Base-by-base conservation (phyloP, 1,140 invertebrate genomes). In the Trichonephila clavata region DNA sequence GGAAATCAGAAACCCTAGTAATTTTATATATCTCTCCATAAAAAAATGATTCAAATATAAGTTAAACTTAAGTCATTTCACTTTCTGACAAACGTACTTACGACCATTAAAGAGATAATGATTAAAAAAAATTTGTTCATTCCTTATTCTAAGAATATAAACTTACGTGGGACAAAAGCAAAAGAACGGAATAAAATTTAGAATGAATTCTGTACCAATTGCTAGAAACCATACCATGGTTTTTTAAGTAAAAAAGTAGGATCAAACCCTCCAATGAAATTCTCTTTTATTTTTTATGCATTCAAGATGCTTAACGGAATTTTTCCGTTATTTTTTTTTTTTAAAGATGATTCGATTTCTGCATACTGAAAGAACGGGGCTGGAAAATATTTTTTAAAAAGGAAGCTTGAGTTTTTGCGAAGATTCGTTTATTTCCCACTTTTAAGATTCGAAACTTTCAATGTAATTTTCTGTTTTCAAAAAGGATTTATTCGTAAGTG, bases 141-240 rank as follows among this genome's bases (percentile, higher is more conserved):
- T 50, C 50, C 50, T 10, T 13, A 50, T 50, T 50, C 5, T 63
- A 24, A 77, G 16, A 77, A 77, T 39, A 77, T 77, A 77, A 77
- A 32, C 16, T 32, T 13, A 18, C 21, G 50, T 10, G 10, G 10
- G 10, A 50, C 1, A 13, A 5, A 50, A 0, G 50, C 0, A 50
- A 50, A 13, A 50, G 10, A 71, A n/a, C n/a, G 6, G 18, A 24
- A 77, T 27, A 27, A 77, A 77, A 39, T 24, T 24, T 6, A 8
- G 18, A 77, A 77, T 27, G 24, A 77, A 77, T 77, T 77, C 71
- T 27, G 24, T 77, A 77, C 39, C 71, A 77, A 77, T 24, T n/a
- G 71, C 39, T 2, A 39, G 71, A 77, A 77, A 27, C 24, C 24
- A 77, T 77, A 27, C 71, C 32, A 20, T 39, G 71, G 24, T n/a